A percentile compares a stretch with the other conserved stretches of the same genome.
These are phyloP conservation scores for Salticus scenicus DNA, from an alignment of 2,888 invertebrate species.

Conservation along the genomic window DNA sequence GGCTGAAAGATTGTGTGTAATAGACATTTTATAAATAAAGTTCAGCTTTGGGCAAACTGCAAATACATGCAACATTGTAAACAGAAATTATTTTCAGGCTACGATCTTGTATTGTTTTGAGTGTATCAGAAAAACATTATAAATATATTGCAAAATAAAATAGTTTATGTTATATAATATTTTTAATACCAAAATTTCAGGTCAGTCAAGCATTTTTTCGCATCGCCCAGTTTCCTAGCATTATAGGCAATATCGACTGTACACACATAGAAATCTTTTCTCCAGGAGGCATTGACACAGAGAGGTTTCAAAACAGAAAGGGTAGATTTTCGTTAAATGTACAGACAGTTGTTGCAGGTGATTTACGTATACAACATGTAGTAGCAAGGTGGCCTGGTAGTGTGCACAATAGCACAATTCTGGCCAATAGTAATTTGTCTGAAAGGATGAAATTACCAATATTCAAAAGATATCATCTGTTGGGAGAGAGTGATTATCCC, in stretches of 20 bases:
- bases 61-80: too few species aligned
- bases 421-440: neutral
- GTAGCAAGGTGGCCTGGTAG: conserved; percentile 42
- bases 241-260: conserved; percentile 17
- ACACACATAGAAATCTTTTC: conserved; percentile 14
- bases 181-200: too few species aligned
- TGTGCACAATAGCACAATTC: conserved; percentile 25
- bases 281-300: too few species aligned
- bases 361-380: conserved; percentile 13
- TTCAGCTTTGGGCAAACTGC: too few species aligned
- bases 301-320: conserved; percentile 20
- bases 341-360: neutral
- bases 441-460: conserved; percentile 9
- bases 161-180: too few species aligned
- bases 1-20: too few species aligned
- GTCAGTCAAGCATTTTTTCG: conserved; percentile 11
- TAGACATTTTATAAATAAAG: too few species aligned
- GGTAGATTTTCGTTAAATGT: conserved; percentile 27
- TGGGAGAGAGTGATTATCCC: conserved; percentile 33
- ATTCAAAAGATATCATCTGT: neutral
- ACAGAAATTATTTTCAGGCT: too few species aligned
- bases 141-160: too few species aligned
- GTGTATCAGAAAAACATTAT: too few species aligned
- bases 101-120: too few species aligned
- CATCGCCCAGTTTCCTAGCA: neutral